These are phyloP conservation scores for Anguilla rostrata DNA, from an alignment of 2,113 vertebrate genomes.

Conservation along the genomic window DNA sequence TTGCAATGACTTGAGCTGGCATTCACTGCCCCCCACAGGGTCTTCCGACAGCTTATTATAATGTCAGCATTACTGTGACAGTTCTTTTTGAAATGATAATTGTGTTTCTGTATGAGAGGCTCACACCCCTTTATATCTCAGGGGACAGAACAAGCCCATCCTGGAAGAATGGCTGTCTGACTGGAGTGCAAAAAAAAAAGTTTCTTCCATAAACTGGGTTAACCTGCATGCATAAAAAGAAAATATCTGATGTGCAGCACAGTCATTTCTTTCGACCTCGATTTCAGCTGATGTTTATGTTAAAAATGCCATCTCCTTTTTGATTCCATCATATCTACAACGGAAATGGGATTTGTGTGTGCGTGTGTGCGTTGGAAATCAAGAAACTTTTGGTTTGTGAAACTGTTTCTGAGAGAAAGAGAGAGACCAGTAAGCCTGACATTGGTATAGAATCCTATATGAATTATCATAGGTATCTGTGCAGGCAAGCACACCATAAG, in stretches of 20 bases:
- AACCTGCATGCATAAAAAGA: constrained; percentile 38
- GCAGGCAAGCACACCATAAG: too few relatives aligned
- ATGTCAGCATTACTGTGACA: constrained; percentile 6
- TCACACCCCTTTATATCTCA: neutral
- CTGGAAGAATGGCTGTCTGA: neutral
- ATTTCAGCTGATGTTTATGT: constrained; percentile 25
- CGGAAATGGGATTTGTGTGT: constrained; percentile 35
- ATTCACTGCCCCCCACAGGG: neutral
- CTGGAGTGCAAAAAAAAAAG: neutral
- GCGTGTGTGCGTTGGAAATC: neutral
- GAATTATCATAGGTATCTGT: too few relatives aligned
- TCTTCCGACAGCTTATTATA: neutral
- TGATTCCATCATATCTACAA: neutral
- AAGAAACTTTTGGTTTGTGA: neutral
- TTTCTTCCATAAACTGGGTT: constrained; percentile 34
- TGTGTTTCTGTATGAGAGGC: neutral
- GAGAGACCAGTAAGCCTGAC: neutral
- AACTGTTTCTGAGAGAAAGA: neutral
- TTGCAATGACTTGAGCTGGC: neutral
- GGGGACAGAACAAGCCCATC: neutral
- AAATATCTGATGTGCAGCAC: constrained; percentile 37
- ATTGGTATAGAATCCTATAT: too few relatives aligned
- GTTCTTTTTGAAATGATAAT: neutral
- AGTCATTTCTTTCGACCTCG: constrained; percentile 24
- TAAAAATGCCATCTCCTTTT: neutral